A percentile compares a stretch with the other conserved stretches of the same genome.
Evolutionary conservation across 2,113 vertebrate species (phyloP).

Genomic region (Tragelaphus scriptus): DNA sequence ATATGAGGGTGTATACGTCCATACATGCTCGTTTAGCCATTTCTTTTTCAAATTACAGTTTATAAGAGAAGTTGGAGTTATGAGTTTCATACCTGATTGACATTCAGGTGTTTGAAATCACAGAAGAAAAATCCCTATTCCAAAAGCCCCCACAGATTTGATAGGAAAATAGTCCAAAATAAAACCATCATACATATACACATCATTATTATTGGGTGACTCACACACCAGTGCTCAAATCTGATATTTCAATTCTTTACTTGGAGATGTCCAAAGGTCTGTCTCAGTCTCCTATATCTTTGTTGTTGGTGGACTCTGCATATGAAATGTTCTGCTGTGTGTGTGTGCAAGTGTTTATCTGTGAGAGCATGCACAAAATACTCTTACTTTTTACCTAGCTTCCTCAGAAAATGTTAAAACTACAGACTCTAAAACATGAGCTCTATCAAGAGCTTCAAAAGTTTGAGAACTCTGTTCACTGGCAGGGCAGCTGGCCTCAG

Average conservation of each 20-base stretch:
- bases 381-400: background rate
- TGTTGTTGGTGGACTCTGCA: background rate
- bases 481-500: background rate
- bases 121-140: background rate
- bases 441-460: background rate
- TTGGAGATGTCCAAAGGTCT: background rate
- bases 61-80: background rate
- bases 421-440: background rate
- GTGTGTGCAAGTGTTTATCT: background rate
- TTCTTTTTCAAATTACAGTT: background rate
- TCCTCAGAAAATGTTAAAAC: slow-evolving; percentile 9
- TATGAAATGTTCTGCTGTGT: background rate
- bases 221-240: background rate
- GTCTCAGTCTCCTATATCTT: background rate
- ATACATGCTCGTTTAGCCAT: background rate
- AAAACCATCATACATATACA: background rate
- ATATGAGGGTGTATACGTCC: background rate
- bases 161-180: background rate
- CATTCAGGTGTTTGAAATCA: background rate
- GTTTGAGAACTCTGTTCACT: background rate
- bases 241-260: background rate
- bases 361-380: background rate
- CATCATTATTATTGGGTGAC: background rate
- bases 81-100: background rate
- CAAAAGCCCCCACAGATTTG: background rate